Conservation (phyloP, 2,113 vertebrate genomes). For the Tretioscincus oriximinensis region DNA sequence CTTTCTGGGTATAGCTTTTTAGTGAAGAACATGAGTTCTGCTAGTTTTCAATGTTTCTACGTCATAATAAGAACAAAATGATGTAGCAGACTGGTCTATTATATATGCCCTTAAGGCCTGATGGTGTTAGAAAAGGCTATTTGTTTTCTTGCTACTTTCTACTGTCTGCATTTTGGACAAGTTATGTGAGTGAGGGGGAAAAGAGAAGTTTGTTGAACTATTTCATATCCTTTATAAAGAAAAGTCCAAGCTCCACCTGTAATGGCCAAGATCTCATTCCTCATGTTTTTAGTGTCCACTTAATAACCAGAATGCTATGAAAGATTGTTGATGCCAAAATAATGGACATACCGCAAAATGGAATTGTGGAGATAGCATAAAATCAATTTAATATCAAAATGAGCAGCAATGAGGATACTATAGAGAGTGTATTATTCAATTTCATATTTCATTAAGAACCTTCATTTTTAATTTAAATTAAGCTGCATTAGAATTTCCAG, state of each 20-base stretch:
- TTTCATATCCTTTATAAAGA: neutral
- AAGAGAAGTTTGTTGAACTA: neutral
- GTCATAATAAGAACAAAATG: no score
- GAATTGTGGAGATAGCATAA: slow-evolving; percentile 14
- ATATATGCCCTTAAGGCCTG: no score
- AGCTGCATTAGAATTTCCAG: slow-evolving; percentile 27
- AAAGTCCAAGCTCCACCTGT: neutral
- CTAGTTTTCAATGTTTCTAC: no score
- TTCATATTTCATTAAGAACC: slow-evolving; percentile 38
- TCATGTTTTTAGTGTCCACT: neutral
- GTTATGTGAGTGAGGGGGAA: neutral
- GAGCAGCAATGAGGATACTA: neutral
- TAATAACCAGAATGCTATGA: neutral
- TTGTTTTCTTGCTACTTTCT: neutral
- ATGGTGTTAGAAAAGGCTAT: neutral
- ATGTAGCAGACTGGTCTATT: no score
- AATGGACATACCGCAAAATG: neutral
- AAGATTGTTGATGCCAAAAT: neutral
- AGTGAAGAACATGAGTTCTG: no score
- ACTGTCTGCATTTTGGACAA: neutral
- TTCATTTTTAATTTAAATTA: slow-evolving; percentile 41
- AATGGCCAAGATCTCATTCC: neutral
- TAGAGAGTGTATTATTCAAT: slow-evolving; percentile 15
- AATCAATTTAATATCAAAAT: slow-evolving; percentile 42
- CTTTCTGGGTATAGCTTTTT: no score